Evolutionary conservation across 2,113 vertebrate genomes (phyloP).

Genomic region (Fregetta grallaria): DNA sequence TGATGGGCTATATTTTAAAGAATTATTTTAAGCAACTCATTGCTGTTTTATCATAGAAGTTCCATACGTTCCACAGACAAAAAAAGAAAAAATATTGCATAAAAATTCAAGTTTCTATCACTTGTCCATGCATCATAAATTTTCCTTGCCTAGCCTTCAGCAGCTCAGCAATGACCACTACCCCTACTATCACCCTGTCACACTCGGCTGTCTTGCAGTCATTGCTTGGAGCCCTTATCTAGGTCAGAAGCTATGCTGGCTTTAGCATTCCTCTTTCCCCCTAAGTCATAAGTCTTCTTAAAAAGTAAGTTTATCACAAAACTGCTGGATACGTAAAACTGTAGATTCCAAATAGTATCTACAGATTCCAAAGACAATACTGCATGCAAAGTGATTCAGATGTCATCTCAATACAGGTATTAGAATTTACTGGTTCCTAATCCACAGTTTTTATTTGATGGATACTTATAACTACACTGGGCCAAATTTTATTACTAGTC

Average conservation of each 20-base stretch:
- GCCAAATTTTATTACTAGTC: background rate
- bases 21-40: background rate
- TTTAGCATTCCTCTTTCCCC: slow-evolving; percentile 12
- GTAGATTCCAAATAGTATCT: slow-evolving; percentile 2
- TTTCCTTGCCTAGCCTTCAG: background rate
- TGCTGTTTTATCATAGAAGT: background rate
- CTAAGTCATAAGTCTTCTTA: background rate
- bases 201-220: background rate
- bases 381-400: background rate
- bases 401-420: background rate
- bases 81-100: background rate
- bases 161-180: background rate
- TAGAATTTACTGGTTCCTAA: background rate
- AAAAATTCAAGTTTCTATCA: background rate
- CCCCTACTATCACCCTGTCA: background rate
- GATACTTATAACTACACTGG: background rate
- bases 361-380: background rate
- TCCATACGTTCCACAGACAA: background rate
- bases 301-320: slow-evolving; percentile 37
- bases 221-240: background rate
- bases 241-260: background rate
- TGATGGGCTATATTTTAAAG: background rate
- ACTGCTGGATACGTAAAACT: background rate
- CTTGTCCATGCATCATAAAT: background rate
- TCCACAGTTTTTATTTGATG: background rate